A percentile compares a stretch with the other conserved stretches of the same genome.
Conservation (phyloP, 2,797 vertebrate genomes). For the Malurus splendens region DNA sequence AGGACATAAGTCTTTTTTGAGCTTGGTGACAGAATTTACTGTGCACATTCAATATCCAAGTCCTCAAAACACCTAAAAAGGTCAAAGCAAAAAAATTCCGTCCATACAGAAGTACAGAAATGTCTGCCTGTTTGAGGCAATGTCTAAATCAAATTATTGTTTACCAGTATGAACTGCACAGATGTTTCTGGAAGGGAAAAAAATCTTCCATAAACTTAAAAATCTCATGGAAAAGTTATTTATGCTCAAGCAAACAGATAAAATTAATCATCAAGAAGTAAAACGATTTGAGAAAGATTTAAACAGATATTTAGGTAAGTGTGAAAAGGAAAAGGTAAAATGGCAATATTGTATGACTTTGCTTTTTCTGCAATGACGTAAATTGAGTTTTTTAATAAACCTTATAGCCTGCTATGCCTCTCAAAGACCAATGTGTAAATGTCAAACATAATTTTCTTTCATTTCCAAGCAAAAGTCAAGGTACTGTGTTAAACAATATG, state of each 20-base stretch:
- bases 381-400: neutral
- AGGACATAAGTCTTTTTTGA: neutral
- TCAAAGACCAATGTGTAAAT: neutral
- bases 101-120: neutral
- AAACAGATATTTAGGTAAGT: neutral
- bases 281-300: neutral
- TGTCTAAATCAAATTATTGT: neutral
- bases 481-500: neutral
- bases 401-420: neutral
- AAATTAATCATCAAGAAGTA: neutral
- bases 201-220: neutral
- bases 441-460: neutral
- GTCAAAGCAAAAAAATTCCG: neutral
- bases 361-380: neutral
- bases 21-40: neutral
- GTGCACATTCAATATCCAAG: neutral
- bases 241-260: neutral
- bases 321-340: neutral
- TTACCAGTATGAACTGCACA: neutral
- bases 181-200: neutral
- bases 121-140: neutral
- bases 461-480: neutral
- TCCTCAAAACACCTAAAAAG: neutral
- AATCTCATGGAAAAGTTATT: neutral
- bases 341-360: neutral